Evolutionary conservation across 2,113 vertebrate species (phyloP).

Genomic region (Nothocercus julius): DNA sequence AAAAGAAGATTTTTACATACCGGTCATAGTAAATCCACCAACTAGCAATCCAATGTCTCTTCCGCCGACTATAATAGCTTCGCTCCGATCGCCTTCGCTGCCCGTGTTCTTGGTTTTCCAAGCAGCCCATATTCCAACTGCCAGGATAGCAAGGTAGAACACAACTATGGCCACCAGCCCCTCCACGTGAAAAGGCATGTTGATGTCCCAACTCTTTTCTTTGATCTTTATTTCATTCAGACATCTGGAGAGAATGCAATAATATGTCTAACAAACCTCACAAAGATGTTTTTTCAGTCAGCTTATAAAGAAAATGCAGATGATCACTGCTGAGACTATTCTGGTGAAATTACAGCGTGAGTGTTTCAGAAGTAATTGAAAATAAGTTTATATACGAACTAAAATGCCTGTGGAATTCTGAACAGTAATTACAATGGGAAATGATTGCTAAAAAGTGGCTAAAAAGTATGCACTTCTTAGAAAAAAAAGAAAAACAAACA

Average conservation of each 20-base stretch:
- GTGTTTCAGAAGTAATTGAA: not conserved
- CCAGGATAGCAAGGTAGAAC: constrained; percentile 92
- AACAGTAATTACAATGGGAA: not conserved
- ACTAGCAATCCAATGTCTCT: constrained; percentile 96
- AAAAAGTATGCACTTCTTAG: not conserved
- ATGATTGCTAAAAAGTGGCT: not conserved
- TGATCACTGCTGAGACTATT: not conserved
- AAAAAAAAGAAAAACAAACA: not conserved
- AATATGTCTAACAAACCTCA: not conserved
- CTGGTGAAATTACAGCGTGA: not conserved
- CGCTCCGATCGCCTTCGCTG: constrained; percentile 83
- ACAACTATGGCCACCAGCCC: constrained; percentile 92
- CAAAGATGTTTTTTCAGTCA: not conserved
- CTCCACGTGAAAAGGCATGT: constrained; percentile 90
- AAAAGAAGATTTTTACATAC: constrained; percentile 72
- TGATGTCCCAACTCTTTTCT: constrained; percentile 63
- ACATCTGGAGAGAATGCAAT: constrained; percentile 65
- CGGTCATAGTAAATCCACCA: constrained; percentile 98
- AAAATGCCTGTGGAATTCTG: not conserved
- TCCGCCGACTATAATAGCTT: constrained; percentile 95
- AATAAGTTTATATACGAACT: not conserved
- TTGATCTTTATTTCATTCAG: constrained; percentile 82
- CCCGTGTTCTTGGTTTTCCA: constrained; percentile 95
- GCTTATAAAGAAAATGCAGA: not conserved
- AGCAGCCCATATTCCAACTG: constrained; percentile 97